Evolutionary conservation across 1,140 invertebrate genomes (phyloP).

Genomic region (Pantala flavescens): DNA sequence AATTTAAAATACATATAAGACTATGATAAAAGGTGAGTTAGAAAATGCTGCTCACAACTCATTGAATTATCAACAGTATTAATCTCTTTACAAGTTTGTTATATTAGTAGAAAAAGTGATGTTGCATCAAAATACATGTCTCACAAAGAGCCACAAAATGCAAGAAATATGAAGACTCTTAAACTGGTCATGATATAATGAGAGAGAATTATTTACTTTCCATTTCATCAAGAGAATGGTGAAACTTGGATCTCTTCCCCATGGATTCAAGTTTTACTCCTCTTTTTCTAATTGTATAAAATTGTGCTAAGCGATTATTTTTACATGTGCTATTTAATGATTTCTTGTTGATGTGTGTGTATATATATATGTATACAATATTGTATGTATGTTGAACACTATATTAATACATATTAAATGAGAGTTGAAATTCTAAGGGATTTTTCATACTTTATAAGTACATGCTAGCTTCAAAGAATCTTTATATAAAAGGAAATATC

Average conservation of each 20-base stretch:
- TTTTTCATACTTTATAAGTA: background rate
- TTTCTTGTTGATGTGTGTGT: background rate
- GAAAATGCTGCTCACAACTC: background rate
- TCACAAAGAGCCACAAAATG: slow-evolving; percentile 1
- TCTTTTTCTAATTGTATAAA: background rate
- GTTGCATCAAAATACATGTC: slow-evolving; percentile 7
- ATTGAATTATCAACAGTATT: background rate
- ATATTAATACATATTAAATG: background rate
- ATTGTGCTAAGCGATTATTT: background rate
- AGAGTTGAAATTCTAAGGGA: background rate
- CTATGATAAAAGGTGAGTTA: background rate
- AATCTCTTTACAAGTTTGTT: background rate
- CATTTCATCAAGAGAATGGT: background rate
- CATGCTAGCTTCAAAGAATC: background rate
- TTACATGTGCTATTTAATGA: background rate
- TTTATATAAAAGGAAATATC: background rate
- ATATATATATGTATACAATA: too few species aligned
- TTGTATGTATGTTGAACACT: background rate
- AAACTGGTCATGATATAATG: background rate
- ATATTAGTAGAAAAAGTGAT: background rate
- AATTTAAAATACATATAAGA: background rate
- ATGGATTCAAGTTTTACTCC: background rate
- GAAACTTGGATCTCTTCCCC: slow-evolving; percentile 4
- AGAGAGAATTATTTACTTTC: background rate
- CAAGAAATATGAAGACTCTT: background rate